Base-by-base conservation (phyloP, 2,888 invertebrate species). In the Dioctria linearis region DNA sequence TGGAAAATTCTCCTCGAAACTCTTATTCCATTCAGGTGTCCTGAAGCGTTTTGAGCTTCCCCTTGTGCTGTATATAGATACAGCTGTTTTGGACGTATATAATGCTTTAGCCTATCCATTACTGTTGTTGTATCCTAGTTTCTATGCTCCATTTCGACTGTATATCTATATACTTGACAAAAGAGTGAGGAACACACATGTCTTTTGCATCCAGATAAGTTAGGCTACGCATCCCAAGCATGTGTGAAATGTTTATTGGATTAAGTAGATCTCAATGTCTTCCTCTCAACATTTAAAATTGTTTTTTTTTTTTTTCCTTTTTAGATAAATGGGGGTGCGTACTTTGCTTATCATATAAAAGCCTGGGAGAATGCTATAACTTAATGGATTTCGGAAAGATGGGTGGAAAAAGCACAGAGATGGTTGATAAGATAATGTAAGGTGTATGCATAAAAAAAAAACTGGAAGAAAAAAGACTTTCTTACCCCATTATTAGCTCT, bases 211-310 rank as follows among this genome's bases (percentile, higher is more conserved):
- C 57, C 57, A 39, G 25, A 42, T 25, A 25, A 25, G 25, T 25
- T 25, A 25, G 25, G 25, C 2, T 25, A 25, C 25, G 11, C 25
- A 61, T 39, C 1, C 37, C 37, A 13, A 37, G 4, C 3, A 69
- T 51, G 37, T 69, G 40, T 51, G 69, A 39, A 69, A 69, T 51
- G 37, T 69, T 69, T 51, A 69, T 69, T 51, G 69, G 69, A 69
- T 69, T 69, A 54, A 69, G 69, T 51, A 11, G 39, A 51, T 25
- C 25, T 25, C 25, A 25, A 25, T 25, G 2, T 25, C 25, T 25
- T 25, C 25, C 2, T 25, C 25, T 25, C 25, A 25, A 25, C 25
- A 25, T 25, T 25, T 25, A 25, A 25, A 25, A 0, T n/a, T n/a
- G n/a, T n/a, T 25, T 25, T 25, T 25, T 25, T 25, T 25, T 25